phyloP scores from a whole-genome alignment of 2,113 vertebrate species.

The Oophaga pumilio region DNA sequence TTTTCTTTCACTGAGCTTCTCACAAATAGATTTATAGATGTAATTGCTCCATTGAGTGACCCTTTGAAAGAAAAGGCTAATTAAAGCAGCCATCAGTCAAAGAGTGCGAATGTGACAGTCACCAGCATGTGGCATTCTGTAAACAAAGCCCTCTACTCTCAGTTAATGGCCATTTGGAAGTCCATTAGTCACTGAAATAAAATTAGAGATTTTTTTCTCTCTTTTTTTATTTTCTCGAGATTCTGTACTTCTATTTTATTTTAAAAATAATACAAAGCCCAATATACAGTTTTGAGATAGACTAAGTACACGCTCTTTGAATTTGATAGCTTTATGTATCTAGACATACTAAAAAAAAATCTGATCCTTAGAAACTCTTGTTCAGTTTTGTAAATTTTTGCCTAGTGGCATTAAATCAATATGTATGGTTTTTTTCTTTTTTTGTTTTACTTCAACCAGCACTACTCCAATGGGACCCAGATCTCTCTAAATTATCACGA shows the following conservation, averaged over 20 bases:
- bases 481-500: too few species aligned
- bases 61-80: slow-evolving; percentile 74
- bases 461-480: too few species aligned
- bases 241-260: neutral
- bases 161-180: slow-evolving; percentile 43
- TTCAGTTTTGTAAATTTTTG: too few species aligned
- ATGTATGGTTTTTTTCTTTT: too few species aligned
- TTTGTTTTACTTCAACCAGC: too few species aligned
- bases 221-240: neutral
- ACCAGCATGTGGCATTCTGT: slow-evolving; percentile 60
- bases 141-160: slow-evolving; percentile 56
- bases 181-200: slow-evolving; percentile 42
- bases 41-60: slow-evolving; percentile 75
- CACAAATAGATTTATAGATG: slow-evolving; percentile 74
- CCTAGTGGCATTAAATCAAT: too few species aligned
- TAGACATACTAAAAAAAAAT: too few species aligned
- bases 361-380: too few species aligned
- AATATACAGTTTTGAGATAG: neutral
- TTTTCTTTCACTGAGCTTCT: slow-evolving; percentile 61
- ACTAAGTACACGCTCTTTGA: too few species aligned
- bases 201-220: slow-evolving; percentile 9
- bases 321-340: too few species aligned
- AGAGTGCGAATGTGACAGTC: slow-evolving; percentile 68
- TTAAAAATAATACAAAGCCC: neutral
- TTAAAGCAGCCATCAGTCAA: slow-evolving; percentile 81